Evolutionary conservation across 1,140 invertebrate genomes (phyloP), one percentile per base, ranked within the genome.

Genomic region (Cydia splendana): DNA sequence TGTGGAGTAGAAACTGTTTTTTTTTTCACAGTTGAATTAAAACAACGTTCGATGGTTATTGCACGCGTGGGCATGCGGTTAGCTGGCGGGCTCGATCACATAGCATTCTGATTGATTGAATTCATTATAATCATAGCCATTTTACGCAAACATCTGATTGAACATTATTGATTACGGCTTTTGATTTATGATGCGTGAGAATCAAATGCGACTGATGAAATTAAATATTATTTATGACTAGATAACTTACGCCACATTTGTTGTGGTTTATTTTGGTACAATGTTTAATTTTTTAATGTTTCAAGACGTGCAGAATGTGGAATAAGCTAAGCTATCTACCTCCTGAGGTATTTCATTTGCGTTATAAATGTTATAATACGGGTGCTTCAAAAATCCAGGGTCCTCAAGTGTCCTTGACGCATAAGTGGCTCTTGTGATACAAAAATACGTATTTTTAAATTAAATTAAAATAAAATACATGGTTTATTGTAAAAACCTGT

Each of bases 81-180:
- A 10, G 65, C 30, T 38, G 34, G n/a, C 34, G 65, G 18, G 65
- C 24, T 69, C 65, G 65, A 34, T 38, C 65, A 71, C 67, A 69
- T 69, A 71, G 34, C 67, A 38, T 71, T 71, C 67, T 71, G 67
- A 71, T 71, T 71, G 67, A 71, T 71, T 71, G 38, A 71, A 71
- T 71, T 71, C 67, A 71, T 20, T 71, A 71, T 71, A 71, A 71
- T 71, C 67, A 71, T 71, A 71, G 67, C 67, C 67, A 71, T 71
- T 71, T 71, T 24, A 71, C 67, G 18, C 67, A 71, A 42, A 71
- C 67, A 71, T 71, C 34, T 71, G 67, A 71, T 71, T 71, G 34
- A 71, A 71, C 67, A 38, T 71, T 71, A 71, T 71, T 71, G 67
- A 20, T 71, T 71, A 45, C 15, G 34, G 15, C 67, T 6, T 71